phyloP scores from a whole-genome alignment of 2,797 vertebrate species.

The Sternarchorhynchus goeldii region DNA sequence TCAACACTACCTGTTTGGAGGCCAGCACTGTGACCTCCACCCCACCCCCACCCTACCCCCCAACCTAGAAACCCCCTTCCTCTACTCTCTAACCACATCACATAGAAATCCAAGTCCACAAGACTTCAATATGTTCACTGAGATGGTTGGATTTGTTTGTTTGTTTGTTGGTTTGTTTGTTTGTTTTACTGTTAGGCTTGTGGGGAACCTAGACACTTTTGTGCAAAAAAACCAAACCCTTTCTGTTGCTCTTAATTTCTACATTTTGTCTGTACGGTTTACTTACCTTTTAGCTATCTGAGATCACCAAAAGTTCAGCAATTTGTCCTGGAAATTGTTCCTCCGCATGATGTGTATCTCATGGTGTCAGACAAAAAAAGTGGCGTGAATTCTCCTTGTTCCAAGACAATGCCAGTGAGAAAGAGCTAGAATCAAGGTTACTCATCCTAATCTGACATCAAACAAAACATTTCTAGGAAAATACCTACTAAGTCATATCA shows the following conservation, averaged over 20 bases:
- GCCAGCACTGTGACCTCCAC: conserved; percentile 53
- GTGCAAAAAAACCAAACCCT: background rate
- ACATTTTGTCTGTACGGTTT: conserved; percentile 8
- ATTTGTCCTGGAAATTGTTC: conserved; percentile 25
- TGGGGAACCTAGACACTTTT: conserved; percentile 11
- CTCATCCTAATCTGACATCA: conserved; percentile 27
- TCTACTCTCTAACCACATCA: conserved; percentile 45
- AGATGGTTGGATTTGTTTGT: conserved; percentile 8
- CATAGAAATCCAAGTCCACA: conserved; percentile 36
- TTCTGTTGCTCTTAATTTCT: background rate
- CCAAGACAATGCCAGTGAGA: conserved; percentile 24
- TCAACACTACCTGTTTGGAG: conserved; percentile 70
- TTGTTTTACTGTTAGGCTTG: conserved; percentile 6
- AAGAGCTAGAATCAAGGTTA: conserved; percentile 9
- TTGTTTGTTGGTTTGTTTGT: conserved; percentile 17
- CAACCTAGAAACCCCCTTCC: conserved; percentile 43
- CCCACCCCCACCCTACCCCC: background rate
- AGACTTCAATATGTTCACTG: conserved; percentile 6
- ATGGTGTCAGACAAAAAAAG: conserved; percentile 16
- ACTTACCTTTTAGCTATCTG: conserved; percentile 21
- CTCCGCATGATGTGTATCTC: conserved; percentile 21
- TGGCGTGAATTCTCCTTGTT: background rate
- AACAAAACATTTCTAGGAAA: conserved; percentile 11
- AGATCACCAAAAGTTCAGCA: conserved; percentile 27
- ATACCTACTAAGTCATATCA: conserved; percentile 30